phyloP scores from a whole-genome alignment of 37 sponge, comb jelly and placozoan species.

The Amphimedon queenslandica region DNA sequence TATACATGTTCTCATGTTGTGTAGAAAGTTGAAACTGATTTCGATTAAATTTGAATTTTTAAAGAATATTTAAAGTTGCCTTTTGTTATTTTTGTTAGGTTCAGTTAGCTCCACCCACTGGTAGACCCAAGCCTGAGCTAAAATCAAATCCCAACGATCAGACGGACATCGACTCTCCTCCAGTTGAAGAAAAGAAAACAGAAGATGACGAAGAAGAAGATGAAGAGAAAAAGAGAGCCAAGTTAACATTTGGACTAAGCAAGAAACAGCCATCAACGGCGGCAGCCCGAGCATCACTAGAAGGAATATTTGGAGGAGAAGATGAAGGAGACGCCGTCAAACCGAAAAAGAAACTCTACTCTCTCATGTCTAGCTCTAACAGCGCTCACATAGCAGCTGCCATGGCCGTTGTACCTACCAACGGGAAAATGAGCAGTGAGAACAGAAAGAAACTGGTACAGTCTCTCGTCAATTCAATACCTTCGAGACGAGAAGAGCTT shows the following conservation, averaged over 20 bases:
- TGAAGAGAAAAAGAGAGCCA: constrained; percentile 28
- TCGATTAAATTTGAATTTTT: too few relatives aligned
- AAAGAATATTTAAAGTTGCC: too few relatives aligned
- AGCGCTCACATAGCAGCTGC: constrained; percentile 43
- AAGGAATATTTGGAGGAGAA: constrained; percentile 41
- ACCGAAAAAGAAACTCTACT: constrained; percentile 59
- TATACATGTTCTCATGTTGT: too few relatives aligned
- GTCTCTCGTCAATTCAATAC: constrained; percentile 84
- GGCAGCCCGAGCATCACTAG: constrained; percentile 21
- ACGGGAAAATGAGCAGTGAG: constrained; percentile 52
- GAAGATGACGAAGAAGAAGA: constrained; percentile 9
- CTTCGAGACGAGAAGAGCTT: constrained; percentile 90
- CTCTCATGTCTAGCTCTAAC: constrained; percentile 60
- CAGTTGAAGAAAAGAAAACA: constrained; percentile 9
- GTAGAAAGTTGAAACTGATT: too few relatives aligned
- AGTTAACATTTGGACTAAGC: constrained; percentile 56
- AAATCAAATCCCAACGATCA: constrained; percentile 22
- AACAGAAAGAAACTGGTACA: constrained; percentile 88
- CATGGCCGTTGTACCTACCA: not conserved
- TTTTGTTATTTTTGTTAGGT: constrained; percentile 26
- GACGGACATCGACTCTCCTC: not conserved
- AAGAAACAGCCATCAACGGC: constrained; percentile 1
- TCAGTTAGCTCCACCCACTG: constrained; percentile 55
- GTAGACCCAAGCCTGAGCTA: constrained; percentile 19
- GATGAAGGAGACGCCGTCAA: constrained; percentile 43